phyloP scores from a whole-genome alignment of 2,113 vertebrate species.

The Ranitomeya imitator region DNA sequence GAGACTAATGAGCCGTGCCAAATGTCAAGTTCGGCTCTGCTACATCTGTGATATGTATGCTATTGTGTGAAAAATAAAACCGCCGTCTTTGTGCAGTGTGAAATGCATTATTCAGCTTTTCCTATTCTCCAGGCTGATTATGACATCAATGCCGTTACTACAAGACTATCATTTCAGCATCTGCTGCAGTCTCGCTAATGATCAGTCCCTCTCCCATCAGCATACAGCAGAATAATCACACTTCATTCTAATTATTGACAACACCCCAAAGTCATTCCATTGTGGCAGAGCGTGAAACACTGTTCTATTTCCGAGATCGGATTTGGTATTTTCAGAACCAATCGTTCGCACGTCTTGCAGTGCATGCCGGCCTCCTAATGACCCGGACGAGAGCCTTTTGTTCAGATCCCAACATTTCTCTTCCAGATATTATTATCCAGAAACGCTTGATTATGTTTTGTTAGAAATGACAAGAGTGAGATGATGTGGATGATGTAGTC shows the following conservation, averaged over 20 bases:
- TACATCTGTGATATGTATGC: neutral
- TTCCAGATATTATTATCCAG: constrained; percentile 31
- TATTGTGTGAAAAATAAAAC: neutral
- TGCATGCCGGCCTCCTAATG: constrained; percentile 30
- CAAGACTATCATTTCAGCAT: constrained; percentile 47
- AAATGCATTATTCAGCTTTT: constrained; percentile 41
- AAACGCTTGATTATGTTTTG: constrained; percentile 28
- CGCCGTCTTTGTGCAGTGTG: neutral
- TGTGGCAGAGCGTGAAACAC: constrained; percentile 49
- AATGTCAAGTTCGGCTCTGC: neutral
- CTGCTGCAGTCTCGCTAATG: constrained; percentile 50
- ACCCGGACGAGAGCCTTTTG: constrained; percentile 34
- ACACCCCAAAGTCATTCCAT: constrained; percentile 50
- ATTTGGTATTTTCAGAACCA: constrained; percentile 51
- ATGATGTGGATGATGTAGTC: neutral
- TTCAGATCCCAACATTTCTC: constrained; percentile 19
- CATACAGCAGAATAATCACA: constrained; percentile 48
- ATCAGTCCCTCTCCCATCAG: constrained; percentile 31
- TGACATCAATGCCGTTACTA: constrained; percentile 50
- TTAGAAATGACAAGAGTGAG: constrained; percentile 5
- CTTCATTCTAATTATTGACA: constrained; percentile 56
- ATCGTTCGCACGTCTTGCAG: constrained; percentile 22
- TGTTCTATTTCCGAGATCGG: constrained; percentile 43
- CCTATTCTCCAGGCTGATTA: constrained; percentile 34
- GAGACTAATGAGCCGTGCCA: neutral